Conservation (phyloP, 2,113 vertebrate species). For the Centropristis striata region DNA sequence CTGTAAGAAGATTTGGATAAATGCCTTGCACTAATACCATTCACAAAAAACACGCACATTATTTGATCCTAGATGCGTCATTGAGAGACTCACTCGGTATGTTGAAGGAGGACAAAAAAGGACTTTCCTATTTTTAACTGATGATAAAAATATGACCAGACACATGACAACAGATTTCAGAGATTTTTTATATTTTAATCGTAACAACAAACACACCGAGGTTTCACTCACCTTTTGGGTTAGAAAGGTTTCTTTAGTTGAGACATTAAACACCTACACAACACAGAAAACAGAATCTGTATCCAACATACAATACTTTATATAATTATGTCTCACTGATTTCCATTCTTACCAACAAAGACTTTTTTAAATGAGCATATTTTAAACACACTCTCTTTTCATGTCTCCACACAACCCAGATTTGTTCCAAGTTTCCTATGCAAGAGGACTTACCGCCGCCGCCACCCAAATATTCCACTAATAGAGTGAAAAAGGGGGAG, state of each 20-base stretch:
- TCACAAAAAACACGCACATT: slow-evolving; percentile 1
- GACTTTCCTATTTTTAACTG: too few relatives aligned
- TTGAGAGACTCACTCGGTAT: neutral
- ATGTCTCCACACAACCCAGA: neutral
- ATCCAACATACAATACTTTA: neutral
- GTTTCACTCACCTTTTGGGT: too few relatives aligned
- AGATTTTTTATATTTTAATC: too few relatives aligned
- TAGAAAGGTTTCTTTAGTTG: neutral
- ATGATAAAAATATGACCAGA: too few relatives aligned
- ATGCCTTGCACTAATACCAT: neutral
- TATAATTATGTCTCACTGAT: neutral
- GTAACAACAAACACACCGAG: too few relatives aligned
- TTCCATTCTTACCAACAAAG: neutral
- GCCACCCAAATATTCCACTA: slow-evolving; percentile 13
- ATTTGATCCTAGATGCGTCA: slow-evolving; percentile 7
- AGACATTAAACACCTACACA: neutral
- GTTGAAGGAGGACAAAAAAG: neutral
- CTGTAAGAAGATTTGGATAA: slow-evolving; percentile 15
- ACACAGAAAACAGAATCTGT: neutral
- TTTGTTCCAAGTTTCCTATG: neutral
- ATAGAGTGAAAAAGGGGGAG: neutral
- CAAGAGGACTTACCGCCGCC: neutral
- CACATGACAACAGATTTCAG: too few relatives aligned
- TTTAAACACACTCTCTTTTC: neutral
- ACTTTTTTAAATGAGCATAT: neutral